Evolutionary conservation across 2,888 invertebrate genomes (phyloP), one percentile per base, ranked within the genome.

Genomic region (Agrochola lychnidis): DNA sequence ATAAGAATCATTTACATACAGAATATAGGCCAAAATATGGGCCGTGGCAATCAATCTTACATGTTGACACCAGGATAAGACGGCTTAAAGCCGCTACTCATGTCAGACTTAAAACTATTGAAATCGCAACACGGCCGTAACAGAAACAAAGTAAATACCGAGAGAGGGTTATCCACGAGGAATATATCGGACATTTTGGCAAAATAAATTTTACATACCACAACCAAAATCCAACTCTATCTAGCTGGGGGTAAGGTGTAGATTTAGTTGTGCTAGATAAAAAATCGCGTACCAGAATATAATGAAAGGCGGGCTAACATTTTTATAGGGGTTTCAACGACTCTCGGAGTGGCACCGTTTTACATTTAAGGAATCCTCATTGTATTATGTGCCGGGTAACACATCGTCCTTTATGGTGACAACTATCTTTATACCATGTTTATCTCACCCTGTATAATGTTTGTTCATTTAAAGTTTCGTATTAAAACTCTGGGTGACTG

Each of bases 321-420:
- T 96, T 96, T 96, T 96, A 96, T 96, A 95, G 96, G 93, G 95
- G 95, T 94, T 95, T 92, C 94, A 96, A 96, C 95, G 96, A 94
- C 93, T 94, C 94, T 93, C 92, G 87, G 92, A 92, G 92, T 94
- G 93, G 91, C 89, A 89, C 91, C 95, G 94, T 94, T 96, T 96
- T 95, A 95, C 96, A 95, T 96, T 95, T 95, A 96, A 94, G 95
- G 94, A 95, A 95, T 95, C 92, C 94, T 92, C 95, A 94, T 95
- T 95, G 94, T 93, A 94, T 94, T 95, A 95, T 94, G 93, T 93
- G 94, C 92, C 91, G 93, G 91, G 94, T 92, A 93, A 95, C 94
- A 94, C 94, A 93, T 93, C 91, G 91, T 88, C 91, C 90, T 92
- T 94, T 94, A 94, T 92, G 90, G 92, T 90, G 92, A 94, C 94